A percentile compares a stretch with the other conserved stretches of the same genome.
Conservation (phyloP, 2,888 invertebrate genomes). For the Synergus japonicus region DNA sequence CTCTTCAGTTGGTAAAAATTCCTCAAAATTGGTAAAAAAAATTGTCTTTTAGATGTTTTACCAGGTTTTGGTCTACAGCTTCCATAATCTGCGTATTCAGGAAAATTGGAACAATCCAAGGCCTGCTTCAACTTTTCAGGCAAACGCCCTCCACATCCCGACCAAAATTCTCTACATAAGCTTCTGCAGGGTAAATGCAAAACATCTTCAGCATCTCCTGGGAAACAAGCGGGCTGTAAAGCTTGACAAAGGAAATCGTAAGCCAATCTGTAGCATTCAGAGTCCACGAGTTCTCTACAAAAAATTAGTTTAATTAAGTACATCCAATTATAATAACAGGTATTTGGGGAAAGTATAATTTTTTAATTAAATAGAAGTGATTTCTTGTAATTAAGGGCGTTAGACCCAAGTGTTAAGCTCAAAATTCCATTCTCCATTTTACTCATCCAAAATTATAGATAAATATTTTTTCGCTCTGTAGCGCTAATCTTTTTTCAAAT, state of each 20-base stretch:
- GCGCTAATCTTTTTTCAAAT: too few species aligned
- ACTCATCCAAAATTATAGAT: too few species aligned
- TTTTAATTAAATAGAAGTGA: not conserved
- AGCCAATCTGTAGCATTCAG: conserved; percentile 92
- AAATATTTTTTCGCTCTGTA: too few species aligned
- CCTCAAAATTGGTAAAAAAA: not conserved
- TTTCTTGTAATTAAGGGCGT: not conserved
- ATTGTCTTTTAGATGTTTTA: conserved; percentile 63
- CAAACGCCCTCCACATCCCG: conserved; percentile 88
- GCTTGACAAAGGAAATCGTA: conserved; percentile 94
- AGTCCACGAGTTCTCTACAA: conserved; percentile 89
- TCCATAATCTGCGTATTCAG: conserved; percentile 86
- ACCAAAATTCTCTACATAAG: conserved; percentile 91
- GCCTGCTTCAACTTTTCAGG: conserved; percentile 84
- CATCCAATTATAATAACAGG: too few species aligned
- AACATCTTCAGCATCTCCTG: conserved; percentile 77
- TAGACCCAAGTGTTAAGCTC: not conserved
- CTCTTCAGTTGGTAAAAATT: too few species aligned
- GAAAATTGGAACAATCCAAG: conserved; percentile 88
- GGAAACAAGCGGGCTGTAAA: conserved; percentile 87
- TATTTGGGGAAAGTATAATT: not conserved
- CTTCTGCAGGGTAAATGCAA: conserved; percentile 87
- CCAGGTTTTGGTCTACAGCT: conserved; percentile 89
- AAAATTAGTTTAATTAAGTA: conserved; percentile 16
- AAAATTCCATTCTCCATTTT: too few species aligned